Base-by-base conservation (phyloP, 2,888 invertebrate genomes). In the Hypena proboscidalis region DNA sequence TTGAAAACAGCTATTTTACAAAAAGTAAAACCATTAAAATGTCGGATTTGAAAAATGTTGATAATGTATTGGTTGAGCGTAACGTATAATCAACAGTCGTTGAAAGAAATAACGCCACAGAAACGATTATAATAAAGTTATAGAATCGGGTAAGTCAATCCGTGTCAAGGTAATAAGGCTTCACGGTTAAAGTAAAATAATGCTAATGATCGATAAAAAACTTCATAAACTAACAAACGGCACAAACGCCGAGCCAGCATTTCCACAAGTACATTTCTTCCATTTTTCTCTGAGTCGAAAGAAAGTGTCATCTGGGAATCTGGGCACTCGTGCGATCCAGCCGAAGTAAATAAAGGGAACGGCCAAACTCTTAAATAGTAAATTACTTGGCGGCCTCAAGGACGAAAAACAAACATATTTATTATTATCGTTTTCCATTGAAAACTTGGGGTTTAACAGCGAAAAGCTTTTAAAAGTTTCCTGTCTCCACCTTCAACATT, bases 381-480 rank as follows among this genome's bases (percentile, higher is more conserved):
- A 59, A 55, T 45, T 43, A 49, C 39, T 13, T 31, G 17, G 30
- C 25, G 36, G 31, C 43, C 43, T 29, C 45, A 35, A 46, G 43
- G 35, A 56, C 48, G 48, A 38, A 41, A 43, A 42, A 60, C 47
- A 53, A 47, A 49, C 52, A 59, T n/a, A n/a, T 57, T 57, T 57
- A 57, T 60, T 47, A 37, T 42, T 42, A 46, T 40, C 44, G 42
- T 55, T 39, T 56, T 50, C 36, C 51, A 50, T 55, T 54, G 45
- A 51, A 61, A 53, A 55, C 42, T 55, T 48, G 17, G 26, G 40
- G 41, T 46, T 60, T 53, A 60, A 77, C 73, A 75, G 60, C 34
- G 58, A 60, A 76, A 76, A 74, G 70, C 80, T 75, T 70, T 78
- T 57, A 73, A 57, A 80, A 79, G 59, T 74, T 77, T 67, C 47